These are phyloP conservation scores for Hippotragus niger DNA, from an alignment of 2,113 vertebrate genomes.

Conservation along the genomic window DNA sequence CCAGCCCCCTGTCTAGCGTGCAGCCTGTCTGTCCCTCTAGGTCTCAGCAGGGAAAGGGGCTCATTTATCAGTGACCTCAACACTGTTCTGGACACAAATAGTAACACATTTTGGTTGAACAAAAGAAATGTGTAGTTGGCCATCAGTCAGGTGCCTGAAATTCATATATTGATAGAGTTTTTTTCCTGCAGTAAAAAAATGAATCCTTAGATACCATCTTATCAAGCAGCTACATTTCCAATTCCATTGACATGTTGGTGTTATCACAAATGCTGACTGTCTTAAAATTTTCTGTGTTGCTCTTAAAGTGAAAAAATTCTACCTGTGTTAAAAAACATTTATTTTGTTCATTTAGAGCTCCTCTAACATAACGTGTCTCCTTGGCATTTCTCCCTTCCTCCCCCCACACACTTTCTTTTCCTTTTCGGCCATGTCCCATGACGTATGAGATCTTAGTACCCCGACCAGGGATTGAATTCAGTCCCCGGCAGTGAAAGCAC, in stretches of 20 bases:
- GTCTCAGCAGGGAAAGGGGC: neutral
- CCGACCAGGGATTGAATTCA: neutral
- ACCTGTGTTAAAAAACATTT: neutral
- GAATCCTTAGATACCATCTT: neutral
- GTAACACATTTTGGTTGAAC: neutral
- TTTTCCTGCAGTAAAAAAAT: neutral
- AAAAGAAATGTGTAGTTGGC: neutral
- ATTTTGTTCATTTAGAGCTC: neutral
- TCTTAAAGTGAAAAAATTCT: neutral
- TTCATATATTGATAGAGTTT: neutral
- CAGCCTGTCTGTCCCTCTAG: fast-evolving
- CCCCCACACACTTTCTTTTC: neutral
- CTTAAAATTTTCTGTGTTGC: neutral
- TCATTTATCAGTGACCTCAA: neutral
- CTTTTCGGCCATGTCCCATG: neutral
- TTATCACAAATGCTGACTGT: neutral
- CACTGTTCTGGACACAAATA: neutral
- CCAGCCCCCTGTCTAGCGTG: fast-evolving
- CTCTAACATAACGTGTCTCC: fast-evolving
- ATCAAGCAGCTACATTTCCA: neutral
- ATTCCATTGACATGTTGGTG: neutral
- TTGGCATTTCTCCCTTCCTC: neutral
- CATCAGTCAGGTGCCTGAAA: neutral
- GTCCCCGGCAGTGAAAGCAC: neutral
- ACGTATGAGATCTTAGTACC: neutral